Evolutionary conservation across 2,888 invertebrate species (phyloP).

Genomic region (Muschampia plurimacula): DNA sequence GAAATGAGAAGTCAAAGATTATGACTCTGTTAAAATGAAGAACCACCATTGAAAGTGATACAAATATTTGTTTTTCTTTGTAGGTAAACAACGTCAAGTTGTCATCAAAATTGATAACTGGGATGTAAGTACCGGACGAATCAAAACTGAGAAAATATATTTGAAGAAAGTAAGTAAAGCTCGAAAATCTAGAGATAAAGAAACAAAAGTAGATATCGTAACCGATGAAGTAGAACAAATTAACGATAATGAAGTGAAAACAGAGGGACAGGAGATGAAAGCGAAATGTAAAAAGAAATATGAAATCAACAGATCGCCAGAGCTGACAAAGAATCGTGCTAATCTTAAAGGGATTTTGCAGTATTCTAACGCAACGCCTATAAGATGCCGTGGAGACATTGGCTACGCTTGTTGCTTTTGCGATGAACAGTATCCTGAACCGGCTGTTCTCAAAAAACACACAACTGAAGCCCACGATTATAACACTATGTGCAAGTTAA

Average conservation of each 20-base stretch:
- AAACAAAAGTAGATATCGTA: not conserved
- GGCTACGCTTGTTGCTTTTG: conserved; percentile 63
- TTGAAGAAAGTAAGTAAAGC: conserved; percentile 22
- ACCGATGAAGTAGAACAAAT: not conserved
- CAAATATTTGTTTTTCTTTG: conserved; percentile 39
- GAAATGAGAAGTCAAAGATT: too few relatives aligned
- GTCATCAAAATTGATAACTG: conserved; percentile 30
- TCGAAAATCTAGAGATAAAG: not conserved
- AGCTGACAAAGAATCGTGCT: conserved; percentile 40
- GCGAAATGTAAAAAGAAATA: conserved; percentile 12
- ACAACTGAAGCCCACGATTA: conserved; percentile 51
- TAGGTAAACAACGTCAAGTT: conserved; percentile 43
- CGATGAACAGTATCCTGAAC: conserved; percentile 49
- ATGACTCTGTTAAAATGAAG: not conserved
- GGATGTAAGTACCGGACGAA: conserved; percentile 24
- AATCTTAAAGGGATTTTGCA: conserved; percentile 57
- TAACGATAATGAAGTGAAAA: not conserved
- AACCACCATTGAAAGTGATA: conserved; percentile 10
- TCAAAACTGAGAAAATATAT: conserved; percentile 13
- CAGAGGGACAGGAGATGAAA: conserved; percentile 17
- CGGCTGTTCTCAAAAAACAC: conserved; percentile 59
- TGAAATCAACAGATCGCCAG: conserved; percentile 22
- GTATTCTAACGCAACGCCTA: conserved; percentile 64
- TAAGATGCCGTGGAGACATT: conserved; percentile 54
- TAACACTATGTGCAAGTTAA: conserved; percentile 52